Base-by-base conservation (phyloP, 2,797 vertebrate genomes). In the Micropoecilia bifurca region DNA sequence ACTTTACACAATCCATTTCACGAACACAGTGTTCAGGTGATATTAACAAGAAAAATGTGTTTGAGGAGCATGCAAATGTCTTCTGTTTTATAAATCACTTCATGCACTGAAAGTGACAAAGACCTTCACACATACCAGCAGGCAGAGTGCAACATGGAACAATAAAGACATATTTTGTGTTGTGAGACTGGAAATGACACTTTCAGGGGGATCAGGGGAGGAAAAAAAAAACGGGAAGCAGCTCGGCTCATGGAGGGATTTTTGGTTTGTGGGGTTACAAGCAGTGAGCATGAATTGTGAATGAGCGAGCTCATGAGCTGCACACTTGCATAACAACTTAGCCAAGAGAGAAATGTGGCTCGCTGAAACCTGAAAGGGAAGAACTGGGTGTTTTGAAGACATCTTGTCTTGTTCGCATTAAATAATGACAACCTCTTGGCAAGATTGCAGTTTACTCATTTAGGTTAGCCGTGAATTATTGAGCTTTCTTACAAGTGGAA, bases 261-360 rank as follows among this genome's bases (percentile, higher is more conserved):
- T 87, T 87, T 77, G 79, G 77, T 85, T 76, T 80, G 85, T 88
- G 91, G 85, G 87, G 82, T 88, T 88, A 77, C 53, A 33, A 88
- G 89, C 80, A 75, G 82, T 83, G 77, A 88, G 81, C 81, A 93
- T 94, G 85, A 94, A 94, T 94, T 89, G 90, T 93, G 90, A 93
- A 95, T 95, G 92, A 92, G 91, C 61, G 74, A 83, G 81, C 66
- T 88, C 83, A 84, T 88, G 89, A 89, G 88, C 73, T 80, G 83
- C 92, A 85, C 85, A 87, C 87, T 92, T 88, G 86, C 83, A 91
- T 91, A 92, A 92, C 84, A 91, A 88, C 79, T 87, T 87, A 78
- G 84, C 87, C 39, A 76, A 85, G 78, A 55, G 81, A 84, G 82
- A 90, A 89, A 86, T 79, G 46, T 30, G 4, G 76, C 78, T 83